Base-by-base conservation (phyloP, 2,113 vertebrate species). In the Anseranas semipalmata region DNA sequence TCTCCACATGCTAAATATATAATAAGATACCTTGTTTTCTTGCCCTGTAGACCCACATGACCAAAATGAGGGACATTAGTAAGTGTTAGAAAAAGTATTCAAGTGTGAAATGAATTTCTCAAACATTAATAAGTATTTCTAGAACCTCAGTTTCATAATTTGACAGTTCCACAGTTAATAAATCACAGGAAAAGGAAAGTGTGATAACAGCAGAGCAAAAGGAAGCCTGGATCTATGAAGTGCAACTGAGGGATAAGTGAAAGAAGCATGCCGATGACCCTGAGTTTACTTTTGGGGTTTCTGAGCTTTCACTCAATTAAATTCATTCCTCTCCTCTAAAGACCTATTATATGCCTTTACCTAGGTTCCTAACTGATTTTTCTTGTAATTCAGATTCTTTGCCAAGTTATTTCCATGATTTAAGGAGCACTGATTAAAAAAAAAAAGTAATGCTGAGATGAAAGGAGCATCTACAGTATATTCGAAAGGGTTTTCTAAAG, bases 131-230 rank as follows among this genome's bases (percentile, higher is more conserved):
- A 52, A 96, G 95, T 94, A 97, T 78, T 91, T 96, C 68, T 87
- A 86, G 96, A 96, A 93, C 94, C 89, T 96, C 83, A 70, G 41
- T 94, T 95, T 97, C 92, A 68, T 95, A 84, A 93, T 97, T 93
- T 89, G 96, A 97, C 96, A 95, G 79, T 87, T 96, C 96, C 96
- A 95, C 96, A 97, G 97, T 97, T 97, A 95, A 98, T 98, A 98
- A 98, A 97, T 97, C 97, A 97, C 88, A 93, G 90, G 82, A 63
- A 90, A 96, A 71, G 79, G 94, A 91, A 95, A 93, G 92, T 86
- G 92, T 93, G 84, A 91, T 92, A 97, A 97, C 87, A 96, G 92
- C 96, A 85, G 89, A 93, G 79, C 87, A 94, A 91, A 96, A 92
- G 92, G 87, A 94, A 82, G 77, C 80, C 84, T 91, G 66, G 95